Evolutionary conservation across 2,888 invertebrate genomes (phyloP), one percentile per base, ranked within the genome.

Genomic region (Panopea generosa): DNA sequence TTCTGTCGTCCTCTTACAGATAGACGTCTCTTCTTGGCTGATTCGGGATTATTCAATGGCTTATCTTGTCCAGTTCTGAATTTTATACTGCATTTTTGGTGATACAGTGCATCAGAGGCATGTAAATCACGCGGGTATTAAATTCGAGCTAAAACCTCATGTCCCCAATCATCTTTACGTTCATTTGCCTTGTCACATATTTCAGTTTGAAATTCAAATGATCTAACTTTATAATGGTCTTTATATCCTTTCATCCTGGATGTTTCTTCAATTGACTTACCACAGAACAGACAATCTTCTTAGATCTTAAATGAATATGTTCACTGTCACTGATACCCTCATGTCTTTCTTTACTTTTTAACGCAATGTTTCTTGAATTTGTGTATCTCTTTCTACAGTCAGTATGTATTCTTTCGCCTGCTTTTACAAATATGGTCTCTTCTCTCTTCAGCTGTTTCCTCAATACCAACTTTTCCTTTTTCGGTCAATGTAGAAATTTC

Each of bases 91-190:
- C 84, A 85, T 16, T 20, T 52, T 40, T 81, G 77, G 52, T 85
- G 82, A 50, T 82, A 85, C 6, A 80, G 20, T 0, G 80, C 76
- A 60, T 84, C 85, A 16, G 72, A 70, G 11, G 85, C 84, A 47
- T 49, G 82, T 9, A 85, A 74, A 69, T 84, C 85, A 20, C 33
- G 43, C 16, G 53, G 26, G 43, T 18, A 66, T 20, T 79, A 49
- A 9, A 79, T 24, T 38, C 79, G 52, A 3, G 66, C 47, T 11
- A 40, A 49, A 0, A 82, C 67, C 20, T 29, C 29, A 29, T 59
- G 43, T 16, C 49, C 67, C 68, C 68, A 74, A 24, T 47, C 43
- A 50, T 74, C 74, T 20, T 62, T 50, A 52, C 74, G 33, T 50
- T 62, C n/a, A 3, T 40, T 56, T 11, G 43, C 45, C 6, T 4